Evolutionary conservation across 2,888 invertebrate genomes (phyloP).

Genomic region (Steinernema hermaphroditum): DNA sequence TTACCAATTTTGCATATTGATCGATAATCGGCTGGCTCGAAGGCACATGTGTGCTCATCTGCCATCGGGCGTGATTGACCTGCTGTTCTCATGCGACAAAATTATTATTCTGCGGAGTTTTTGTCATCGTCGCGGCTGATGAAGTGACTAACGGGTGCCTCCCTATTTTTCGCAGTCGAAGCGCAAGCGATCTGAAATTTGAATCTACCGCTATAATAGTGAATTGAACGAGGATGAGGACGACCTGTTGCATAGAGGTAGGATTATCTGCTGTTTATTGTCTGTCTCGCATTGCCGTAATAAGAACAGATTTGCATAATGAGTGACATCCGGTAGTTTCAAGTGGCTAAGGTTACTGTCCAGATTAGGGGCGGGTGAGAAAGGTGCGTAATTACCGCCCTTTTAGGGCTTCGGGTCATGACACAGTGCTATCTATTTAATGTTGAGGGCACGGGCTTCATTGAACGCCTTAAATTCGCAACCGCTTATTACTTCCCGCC

Average conservation of each 20-base stretch:
- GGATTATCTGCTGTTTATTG: slow-evolving; percentile 7
- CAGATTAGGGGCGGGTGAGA: no score
- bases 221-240: background rate
- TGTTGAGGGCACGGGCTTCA: no score
- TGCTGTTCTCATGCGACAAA: slow-evolving; percentile 21
- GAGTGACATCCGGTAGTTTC: background rate
- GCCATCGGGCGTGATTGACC: background rate
- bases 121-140: background rate
- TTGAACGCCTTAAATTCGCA: no score
- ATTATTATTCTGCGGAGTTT: slow-evolving; percentile 23
- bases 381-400: no score
- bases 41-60: background rate
- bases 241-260: slow-evolving; percentile 16
- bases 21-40: background rate
- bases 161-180: background rate
- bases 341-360: no score
- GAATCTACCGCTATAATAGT: background rate
- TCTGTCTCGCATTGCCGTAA: background rate
- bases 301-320: slow-evolving; percentile 2
- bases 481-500: background rate
- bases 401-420: no score
- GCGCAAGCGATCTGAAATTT: background rate
- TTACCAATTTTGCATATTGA: background rate
- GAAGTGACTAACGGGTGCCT: slow-evolving; percentile 4
- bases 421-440: no score